A percentile compares a stretch with the other conserved stretches of the same genome.
These are phyloP conservation scores for Camptogramma bilineatum DNA, from an alignment of 2,888 invertebrate genomes.

Conservation along the genomic window DNA sequence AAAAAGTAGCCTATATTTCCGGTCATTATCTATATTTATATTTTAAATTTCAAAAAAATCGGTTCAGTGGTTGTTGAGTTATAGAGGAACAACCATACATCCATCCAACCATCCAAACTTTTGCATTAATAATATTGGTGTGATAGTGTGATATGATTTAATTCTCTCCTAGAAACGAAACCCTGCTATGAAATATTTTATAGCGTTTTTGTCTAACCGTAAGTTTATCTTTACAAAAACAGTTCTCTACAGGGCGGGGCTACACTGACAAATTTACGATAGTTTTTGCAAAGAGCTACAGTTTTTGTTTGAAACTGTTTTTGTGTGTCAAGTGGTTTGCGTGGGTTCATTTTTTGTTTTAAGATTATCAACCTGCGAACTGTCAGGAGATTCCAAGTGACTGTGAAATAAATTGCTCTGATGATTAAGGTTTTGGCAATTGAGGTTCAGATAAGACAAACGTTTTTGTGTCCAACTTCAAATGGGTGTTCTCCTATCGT, in stretches of 20 bases:
- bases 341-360: constrained; percentile 40
- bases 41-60: no score
- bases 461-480: no score
- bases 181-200: neutral
- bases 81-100: no score
- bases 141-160: no score
- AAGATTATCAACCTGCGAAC: constrained; percentile 41
- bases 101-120: no score
- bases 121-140: no score
- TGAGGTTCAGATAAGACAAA: no score
- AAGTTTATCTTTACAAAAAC: constrained; percentile 49
- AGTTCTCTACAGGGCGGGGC: constrained; percentile 48
- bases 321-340: constrained; percentile 58
- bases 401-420: constrained; percentile 27
- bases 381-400: constrained; percentile 53
- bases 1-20: no score
- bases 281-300: constrained; percentile 50
- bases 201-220: constrained; percentile 14
- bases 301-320: constrained; percentile 48
- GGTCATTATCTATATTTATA: no score
- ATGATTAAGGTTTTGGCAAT: constrained; percentile 15
- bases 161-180: no score
- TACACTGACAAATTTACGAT: constrained; percentile 71
- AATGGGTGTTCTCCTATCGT: no score
- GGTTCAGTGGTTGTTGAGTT: no score